Evolutionary conservation across 2,113 vertebrate species (phyloP), one percentile per base, ranked within the genome.

Genomic region (Eulemur macaco): DNA sequence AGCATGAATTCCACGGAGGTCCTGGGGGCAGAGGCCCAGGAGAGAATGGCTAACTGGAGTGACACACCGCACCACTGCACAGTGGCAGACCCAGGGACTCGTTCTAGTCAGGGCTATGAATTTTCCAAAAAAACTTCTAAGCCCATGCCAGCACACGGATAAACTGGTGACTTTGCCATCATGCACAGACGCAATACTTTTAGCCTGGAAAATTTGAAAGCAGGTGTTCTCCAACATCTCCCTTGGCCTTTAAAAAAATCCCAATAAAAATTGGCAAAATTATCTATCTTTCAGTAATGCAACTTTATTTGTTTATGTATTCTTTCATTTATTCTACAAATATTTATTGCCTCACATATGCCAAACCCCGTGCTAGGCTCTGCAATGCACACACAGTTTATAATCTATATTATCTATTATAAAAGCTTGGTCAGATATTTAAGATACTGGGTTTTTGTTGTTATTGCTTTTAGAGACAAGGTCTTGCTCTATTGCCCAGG

Each of bases 131-230:
- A 5, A 84, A 60, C 60, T 39, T 34, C 82, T 88, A 73, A 56
- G 78, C 80, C 63, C 60, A 42, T 0, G 23, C 52, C 77, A 74
- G 78, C 23, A 56, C 0, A 0, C 3, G 9, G 73, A 87, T 81
- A 54, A 89, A 69, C 21, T 50, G 37, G 63, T 64, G 27, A 90
- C 76, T 77, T 71, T 7, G 54, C 78, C 54, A 21, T n/a, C 50
- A 93, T 1, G 13, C 23, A 42, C 34, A 66, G 34, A 47, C 69
- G 34, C 0, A 1, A n/a, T 74, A 12, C 73, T 94, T 83, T 91
- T 42, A 92, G 66, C 56, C 66, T 56, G n/a, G 42, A 85, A 94
- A 89, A 80, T 39, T 37, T 88, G 77, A 97, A 94, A 94, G 81
- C 77, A 85, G 71, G 85, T 95, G 47, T 83, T 91, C 82, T 88